Conservation (phyloP, 2,797 vertebrate genomes). For the Percopsis omiscomaycus region DNA sequence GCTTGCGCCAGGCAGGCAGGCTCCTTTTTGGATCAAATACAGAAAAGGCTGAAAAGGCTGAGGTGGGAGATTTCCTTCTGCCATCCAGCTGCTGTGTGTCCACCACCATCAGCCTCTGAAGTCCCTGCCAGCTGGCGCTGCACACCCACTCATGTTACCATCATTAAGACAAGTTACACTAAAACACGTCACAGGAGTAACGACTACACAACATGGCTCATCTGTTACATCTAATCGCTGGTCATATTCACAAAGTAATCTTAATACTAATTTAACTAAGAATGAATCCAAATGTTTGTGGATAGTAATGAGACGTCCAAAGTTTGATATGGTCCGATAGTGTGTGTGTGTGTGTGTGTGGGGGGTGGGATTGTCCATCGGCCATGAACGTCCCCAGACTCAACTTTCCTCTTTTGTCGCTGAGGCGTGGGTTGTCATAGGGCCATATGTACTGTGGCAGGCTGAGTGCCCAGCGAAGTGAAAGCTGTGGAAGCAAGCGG, state of each 20-base stretch:
- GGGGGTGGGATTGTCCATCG: background rate
- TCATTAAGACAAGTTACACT: constrained; percentile 21
- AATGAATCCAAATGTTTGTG: background rate
- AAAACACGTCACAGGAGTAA: background rate
- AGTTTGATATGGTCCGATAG: constrained; percentile 1
- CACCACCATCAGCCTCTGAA: constrained; percentile 51
- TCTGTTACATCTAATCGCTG: too few relatives aligned
- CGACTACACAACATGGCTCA: too few relatives aligned
- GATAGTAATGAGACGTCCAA: constrained; percentile 16
- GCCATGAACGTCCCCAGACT: constrained; percentile 19
- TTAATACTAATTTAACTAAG: background rate
- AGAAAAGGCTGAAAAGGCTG: constrained; percentile 47
- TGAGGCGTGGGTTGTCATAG: constrained; percentile 52
- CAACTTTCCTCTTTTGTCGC: constrained; percentile 42
- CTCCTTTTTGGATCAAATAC: constrained; percentile 54
- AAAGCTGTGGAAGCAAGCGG: constrained; percentile 36
- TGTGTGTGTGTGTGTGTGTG: too few relatives aligned
- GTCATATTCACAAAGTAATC: too few relatives aligned
- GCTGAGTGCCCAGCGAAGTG: constrained; percentile 7
- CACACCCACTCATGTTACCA: constrained; percentile 37
- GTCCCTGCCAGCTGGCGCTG: constrained; percentile 57
- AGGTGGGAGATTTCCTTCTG: constrained; percentile 54
- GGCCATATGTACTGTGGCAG: constrained; percentile 32
- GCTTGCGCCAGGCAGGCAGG: constrained; percentile 18
- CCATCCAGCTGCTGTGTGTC: constrained; percentile 63